Base-by-base conservation (phyloP, 2,113 vertebrate genomes). In the Progne subis region DNA sequence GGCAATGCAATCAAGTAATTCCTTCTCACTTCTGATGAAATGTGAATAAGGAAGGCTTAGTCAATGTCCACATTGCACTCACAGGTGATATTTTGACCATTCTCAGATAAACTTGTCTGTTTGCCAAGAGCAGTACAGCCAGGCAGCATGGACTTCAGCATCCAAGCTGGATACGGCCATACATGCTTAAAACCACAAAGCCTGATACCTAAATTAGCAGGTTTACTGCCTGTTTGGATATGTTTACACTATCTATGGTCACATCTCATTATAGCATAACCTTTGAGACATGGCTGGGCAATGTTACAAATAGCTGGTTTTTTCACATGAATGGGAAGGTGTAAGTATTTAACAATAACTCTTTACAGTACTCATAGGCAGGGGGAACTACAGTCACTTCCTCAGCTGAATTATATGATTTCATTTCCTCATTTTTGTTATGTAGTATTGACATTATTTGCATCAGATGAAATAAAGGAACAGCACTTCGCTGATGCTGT, bases 381-480 rank as follows among this genome's bases (percentile, higher is more conserved):
- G 56, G 11, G 70, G 31, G 44, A 91, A 94, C 71, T 93, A 83
- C 64, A 90, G 92, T 80, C 4, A 95, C 76, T 90, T 95, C 84
- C 82, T 93, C 74, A 31, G 37, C 59, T 83, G 68, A 95, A 85
- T 41, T 94, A 91, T 34, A 77, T 86, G 59, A 93, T 52, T 41
- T 88, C 68, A 95, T 85, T 92, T 95, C 88, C 86, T 81, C 44
- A 74, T 88, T 92, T 96, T 96, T 93, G 90, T 81, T 90, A 86
- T 78, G 60, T n/a, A 83, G 52, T 25, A 83, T 67, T 83, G 76
- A 90, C 2, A 0, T 81, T 88, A 93, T 59, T 88, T 84, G 57
- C 80, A 52, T 90, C 79, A 92, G 28, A 64, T 32, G 7, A 92
- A 94, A 88, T 78, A 59, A 74, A 88, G 63, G 6, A 87, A 14